A percentile compares a stretch with the other conserved stretches of the same genome.
These are phyloP conservation scores for Cottoperca gobio DNA, from an alignment of 2,797 vertebrate species.

Conservation along the genomic window DNA sequence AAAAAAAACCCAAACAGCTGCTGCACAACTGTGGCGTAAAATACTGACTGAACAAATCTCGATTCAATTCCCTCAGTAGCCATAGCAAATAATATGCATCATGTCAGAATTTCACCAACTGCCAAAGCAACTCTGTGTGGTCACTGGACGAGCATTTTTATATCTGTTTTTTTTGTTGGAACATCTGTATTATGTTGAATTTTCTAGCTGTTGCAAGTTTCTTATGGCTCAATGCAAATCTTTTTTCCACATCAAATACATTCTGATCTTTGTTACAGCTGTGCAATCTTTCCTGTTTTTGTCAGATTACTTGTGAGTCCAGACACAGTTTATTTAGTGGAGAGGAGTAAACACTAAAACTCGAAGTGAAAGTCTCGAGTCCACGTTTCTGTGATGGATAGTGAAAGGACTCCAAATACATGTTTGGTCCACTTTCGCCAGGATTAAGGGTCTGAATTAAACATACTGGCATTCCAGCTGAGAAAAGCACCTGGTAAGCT, in stretches of 20 bases:
- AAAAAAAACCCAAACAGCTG: too few species aligned
- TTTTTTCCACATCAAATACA: not conserved
- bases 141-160: not conserved
- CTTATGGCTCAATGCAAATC: not conserved
- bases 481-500: conserved; percentile 81
- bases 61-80: conserved; percentile 25
- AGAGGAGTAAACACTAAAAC: conserved; percentile 16
- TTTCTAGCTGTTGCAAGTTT: not conserved
- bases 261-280: not conserved
- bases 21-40: conserved; percentile 22
- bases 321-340: not conserved
- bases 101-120: conserved; percentile 46
- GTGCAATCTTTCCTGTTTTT: conserved; percentile 2
- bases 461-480: conserved; percentile 75
- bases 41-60: conserved; percentile 21
- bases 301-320: not conserved
- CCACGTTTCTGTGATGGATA: conserved; percentile 44
- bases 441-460: conserved; percentile 82
- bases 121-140: conserved; percentile 9
- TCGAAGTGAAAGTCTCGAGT: conserved; percentile 33
- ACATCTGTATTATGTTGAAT: conserved; percentile 4
- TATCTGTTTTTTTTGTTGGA: not conserved
- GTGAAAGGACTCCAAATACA: conserved; percentile 63
- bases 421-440: conserved; percentile 76
- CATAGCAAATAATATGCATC: conserved; percentile 16